Base-by-base conservation (phyloP, 2,113 vertebrate genomes). In the Datnioides undecimradiatus region DNA sequence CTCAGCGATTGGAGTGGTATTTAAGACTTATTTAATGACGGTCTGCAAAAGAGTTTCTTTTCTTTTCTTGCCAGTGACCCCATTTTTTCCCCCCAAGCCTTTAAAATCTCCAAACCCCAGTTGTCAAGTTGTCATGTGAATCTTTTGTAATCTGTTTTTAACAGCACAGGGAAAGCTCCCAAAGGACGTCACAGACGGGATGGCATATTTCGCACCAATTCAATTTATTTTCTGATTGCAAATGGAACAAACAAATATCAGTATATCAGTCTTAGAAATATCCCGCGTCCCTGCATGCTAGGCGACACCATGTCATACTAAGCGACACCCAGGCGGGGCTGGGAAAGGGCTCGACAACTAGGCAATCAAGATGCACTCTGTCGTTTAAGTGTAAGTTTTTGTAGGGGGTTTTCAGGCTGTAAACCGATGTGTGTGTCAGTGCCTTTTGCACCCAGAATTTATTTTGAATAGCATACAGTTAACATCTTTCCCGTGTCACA, bases 21-120 rank as follows among this genome's bases (percentile, higher is more conserved):
- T 79, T 60, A 76, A 82, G 54, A 66, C 69, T 73, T 29, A 38
- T 79, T 75, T 27, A 81, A 82, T 73, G 67, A 83, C 75, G 68
- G 19, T 62, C 60, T 67, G 76, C 58, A 27, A 41, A 34, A 43
- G 21, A 63, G 43, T 64, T 46, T 67, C 45, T 81, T 38, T 6
- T 49, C 17, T 65, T 60, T 58, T 63, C 29, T 57, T 55, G 33
- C n/a, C 65, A 55, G 29, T 27, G 23, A 66, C 55, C 40, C 33
- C 4, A 0, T 51, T 46, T 54, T 36, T 54, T 27, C 6, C n/a
- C n/a, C n/a, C n/a, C n/a, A 27, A 23, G 33, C 43, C 62, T 59
- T 29, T 43, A 43, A 43, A 51, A 25, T 49, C 52, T 52, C n/a
- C 71, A 54, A 63, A 29, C 17, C 40, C 13, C 48, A 71, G 25